These are phyloP conservation scores for Hanleya hanleyi DNA, from an alignment of 2,888 invertebrate species.

Conservation along the genomic window DNA sequence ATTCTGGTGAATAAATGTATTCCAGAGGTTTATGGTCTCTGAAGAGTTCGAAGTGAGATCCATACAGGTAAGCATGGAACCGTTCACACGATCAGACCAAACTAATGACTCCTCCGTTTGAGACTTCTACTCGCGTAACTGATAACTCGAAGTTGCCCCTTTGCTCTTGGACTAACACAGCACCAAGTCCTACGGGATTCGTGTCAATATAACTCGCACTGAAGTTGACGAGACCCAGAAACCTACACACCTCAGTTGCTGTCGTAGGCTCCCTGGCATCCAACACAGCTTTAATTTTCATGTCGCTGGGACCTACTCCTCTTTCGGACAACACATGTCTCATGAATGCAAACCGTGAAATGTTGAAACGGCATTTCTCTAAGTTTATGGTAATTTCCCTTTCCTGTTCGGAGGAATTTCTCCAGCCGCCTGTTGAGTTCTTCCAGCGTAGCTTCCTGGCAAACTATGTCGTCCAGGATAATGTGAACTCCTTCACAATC, in stretches of 20 bases:
- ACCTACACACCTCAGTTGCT: conserved; percentile 15
- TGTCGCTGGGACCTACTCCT: conserved; percentile 14
- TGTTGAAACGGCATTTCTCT: conserved; percentile 41
- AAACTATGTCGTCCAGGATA: conserved; percentile 37
- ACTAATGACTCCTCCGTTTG: conserved; percentile 40
- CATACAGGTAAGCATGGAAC: conserved; percentile 16
- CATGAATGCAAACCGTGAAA: conserved; percentile 24
- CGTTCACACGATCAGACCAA: conserved; percentile 22
- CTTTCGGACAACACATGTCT: conserved; percentile 24
- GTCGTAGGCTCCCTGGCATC: conserved; percentile 23
- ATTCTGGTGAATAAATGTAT: conserved; percentile 18
- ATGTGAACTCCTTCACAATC: conserved; percentile 16
- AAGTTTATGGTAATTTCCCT: conserved; percentile 39
- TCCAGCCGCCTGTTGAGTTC: too few relatives aligned
- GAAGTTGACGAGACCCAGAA: conserved; percentile 27
- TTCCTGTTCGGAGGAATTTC: too few relatives aligned
- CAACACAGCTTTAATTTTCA: conserved; percentile 19
- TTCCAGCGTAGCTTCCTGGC: conserved; percentile 32
- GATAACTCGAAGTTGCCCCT: too few relatives aligned
- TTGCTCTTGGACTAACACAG: conserved; percentile 31
- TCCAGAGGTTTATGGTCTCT: conserved; percentile 14
- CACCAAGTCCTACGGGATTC: conserved; percentile 29
- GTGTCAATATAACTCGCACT: conserved; percentile 29
- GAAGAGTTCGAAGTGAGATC: conserved; percentile 12
- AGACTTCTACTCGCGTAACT: conserved; percentile 28